These are phyloP conservation scores for Hermetia illucens DNA, from an alignment of 1,140 invertebrate genomes.

Conservation along the genomic window DNA sequence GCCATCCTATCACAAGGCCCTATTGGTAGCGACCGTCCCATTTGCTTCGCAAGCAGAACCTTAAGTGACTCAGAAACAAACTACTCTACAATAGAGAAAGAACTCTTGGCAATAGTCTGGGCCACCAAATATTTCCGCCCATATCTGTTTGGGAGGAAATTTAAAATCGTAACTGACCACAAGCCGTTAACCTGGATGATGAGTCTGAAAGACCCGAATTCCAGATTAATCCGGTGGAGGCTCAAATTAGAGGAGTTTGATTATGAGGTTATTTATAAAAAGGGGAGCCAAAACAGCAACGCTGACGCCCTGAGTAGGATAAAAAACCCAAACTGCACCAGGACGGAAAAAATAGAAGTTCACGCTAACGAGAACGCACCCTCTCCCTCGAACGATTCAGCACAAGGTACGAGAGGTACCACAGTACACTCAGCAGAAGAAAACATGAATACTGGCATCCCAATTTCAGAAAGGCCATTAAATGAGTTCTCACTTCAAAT, in stretches of 20 bases:
- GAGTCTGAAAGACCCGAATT: slow-evolving; percentile 20
- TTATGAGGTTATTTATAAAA: slow-evolving; percentile 27
- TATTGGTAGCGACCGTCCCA: slow-evolving; percentile 12
- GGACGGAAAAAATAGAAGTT: slow-evolving; percentile 4
- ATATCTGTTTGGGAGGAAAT: slow-evolving; percentile 22
- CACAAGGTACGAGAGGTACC: background rate
- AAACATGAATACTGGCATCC: background rate
- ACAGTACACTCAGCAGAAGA: background rate
- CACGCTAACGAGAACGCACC: background rate
- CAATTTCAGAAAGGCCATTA: slow-evolving; percentile 4
- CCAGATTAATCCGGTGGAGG: slow-evolving; percentile 13
- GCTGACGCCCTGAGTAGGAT: slow-evolving; percentile 11
- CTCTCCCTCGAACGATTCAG: too few relatives aligned
- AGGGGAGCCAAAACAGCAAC: slow-evolving; percentile 15
- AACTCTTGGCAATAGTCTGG: slow-evolving; percentile 24
- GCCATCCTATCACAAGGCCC: slow-evolving; percentile 15
- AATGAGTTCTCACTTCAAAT: slow-evolving; percentile 4
- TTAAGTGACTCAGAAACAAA: slow-evolving; percentile 12
- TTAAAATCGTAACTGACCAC: slow-evolving; percentile 10
- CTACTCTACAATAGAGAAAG: slow-evolving; percentile 19
- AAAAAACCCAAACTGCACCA: background rate
- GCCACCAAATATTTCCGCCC: slow-evolving; percentile 30
- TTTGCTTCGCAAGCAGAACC: slow-evolving; percentile 13
- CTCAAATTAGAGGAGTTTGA: slow-evolving; percentile 16
- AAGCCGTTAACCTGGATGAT: slow-evolving; percentile 21